phyloP scores from a whole-genome alignment of 2,797 vertebrate genomes.

The Aphelocoma californica region DNA sequence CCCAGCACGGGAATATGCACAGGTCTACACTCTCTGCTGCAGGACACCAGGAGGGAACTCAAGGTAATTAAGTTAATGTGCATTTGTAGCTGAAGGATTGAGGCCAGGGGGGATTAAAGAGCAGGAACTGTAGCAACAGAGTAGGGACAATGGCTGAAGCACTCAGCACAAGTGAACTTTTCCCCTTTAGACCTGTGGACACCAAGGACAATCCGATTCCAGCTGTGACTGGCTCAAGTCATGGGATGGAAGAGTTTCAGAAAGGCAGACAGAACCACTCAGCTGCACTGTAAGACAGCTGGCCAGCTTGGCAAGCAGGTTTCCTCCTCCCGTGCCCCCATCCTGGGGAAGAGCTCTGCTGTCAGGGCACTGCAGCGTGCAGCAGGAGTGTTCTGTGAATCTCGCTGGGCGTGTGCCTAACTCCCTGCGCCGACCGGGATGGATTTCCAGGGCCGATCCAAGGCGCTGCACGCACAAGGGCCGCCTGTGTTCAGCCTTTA shows the following conservation, averaged over 20 bases:
- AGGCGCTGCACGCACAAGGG: no score
- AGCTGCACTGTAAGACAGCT: neutral
- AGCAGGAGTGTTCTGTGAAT: neutral
- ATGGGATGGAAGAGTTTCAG: neutral
- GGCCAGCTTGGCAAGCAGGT: neutral
- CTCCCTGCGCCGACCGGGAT: neutral
- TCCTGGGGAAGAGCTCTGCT: neutral
- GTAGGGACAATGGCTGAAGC: neutral
- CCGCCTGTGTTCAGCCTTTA: neutral
- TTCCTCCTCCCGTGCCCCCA: fast-evolving
- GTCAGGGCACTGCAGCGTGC: neutral
- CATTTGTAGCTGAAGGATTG: slow-evolving; percentile 45
- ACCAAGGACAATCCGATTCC: neutral
- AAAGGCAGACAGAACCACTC: neutral
- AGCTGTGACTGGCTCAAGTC: neutral
- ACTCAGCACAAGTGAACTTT: slow-evolving; percentile 24
- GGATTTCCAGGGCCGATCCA: neutral
- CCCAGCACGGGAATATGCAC: neutral
- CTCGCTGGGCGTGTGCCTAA: neutral
- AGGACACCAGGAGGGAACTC: neutral
- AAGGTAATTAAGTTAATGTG: slow-evolving; percentile 40
- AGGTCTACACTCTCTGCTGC: neutral
- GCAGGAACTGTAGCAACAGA: slow-evolving; percentile 37
- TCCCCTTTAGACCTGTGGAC: slow-evolving; percentile 3
- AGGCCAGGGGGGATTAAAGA: slow-evolving; percentile 48